Evolutionary conservation across 2,888 invertebrate genomes (phyloP).

Genomic region (Lysandra coridon): DNA sequence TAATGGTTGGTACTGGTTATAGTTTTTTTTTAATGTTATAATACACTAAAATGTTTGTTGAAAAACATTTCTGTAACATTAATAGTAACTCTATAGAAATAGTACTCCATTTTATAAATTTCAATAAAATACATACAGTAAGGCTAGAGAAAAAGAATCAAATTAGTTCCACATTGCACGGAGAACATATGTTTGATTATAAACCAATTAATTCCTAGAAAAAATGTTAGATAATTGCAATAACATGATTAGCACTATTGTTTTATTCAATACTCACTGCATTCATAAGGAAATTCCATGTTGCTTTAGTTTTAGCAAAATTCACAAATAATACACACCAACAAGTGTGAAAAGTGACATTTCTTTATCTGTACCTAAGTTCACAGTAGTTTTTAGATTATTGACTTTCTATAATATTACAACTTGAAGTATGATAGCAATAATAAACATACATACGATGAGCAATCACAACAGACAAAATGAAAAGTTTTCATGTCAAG

Average conservation of each 20-base stretch:
- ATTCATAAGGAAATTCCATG: constrained; percentile 63
- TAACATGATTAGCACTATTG: neutral
- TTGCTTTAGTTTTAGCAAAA: constrained; percentile 39
- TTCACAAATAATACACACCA: constrained; percentile 41
- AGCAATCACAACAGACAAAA: constrained; percentile 39
- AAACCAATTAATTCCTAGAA: neutral
- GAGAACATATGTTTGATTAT: constrained; percentile 2
- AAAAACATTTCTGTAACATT: neutral
- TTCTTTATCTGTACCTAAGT: constrained; percentile 57
- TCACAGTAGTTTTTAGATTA: constrained; percentile 53
- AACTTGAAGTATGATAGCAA: constrained; percentile 59
- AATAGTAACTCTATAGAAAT: neutral
- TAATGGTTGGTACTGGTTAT: neutral
- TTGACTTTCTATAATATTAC: constrained; percentile 48
- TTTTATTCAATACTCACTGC: constrained; percentile 54
- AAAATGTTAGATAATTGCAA: neutral
- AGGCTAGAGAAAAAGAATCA: neutral
- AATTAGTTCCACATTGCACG: constrained; percentile 15
- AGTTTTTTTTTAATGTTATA: neutral
- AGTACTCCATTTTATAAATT: neutral
- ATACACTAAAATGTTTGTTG: neutral
- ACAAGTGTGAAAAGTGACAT: constrained; percentile 55
- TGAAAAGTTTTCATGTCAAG: constrained; percentile 47
- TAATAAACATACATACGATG: constrained; percentile 44
- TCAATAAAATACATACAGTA: neutral